A percentile compares a stretch with the other conserved stretches of the same genome.
These are phyloP conservation scores for Rallus crepitans DNA, from an alignment of 2,797 vertebrate species.

Conservation along the genomic window DNA sequence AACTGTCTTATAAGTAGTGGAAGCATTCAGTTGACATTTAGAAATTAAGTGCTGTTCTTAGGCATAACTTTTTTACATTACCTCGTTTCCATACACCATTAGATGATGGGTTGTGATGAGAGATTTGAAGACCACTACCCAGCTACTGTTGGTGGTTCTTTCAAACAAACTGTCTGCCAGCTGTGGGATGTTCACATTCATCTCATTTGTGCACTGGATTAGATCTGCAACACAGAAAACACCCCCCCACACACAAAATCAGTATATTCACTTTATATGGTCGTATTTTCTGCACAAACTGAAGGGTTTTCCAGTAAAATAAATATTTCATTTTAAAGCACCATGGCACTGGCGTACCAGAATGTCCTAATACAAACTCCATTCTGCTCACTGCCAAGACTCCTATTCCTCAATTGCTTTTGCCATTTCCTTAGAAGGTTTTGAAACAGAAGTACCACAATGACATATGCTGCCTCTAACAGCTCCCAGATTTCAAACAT, in stretches of 20 bases:
- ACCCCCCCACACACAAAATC: too few species aligned
- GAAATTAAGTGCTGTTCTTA: neutral
- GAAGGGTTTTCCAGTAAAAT: neutral
- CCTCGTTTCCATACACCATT: slow-evolving; percentile 88
- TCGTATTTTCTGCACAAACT: neutral
- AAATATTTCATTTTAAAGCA: neutral
- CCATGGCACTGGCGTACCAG: neutral
- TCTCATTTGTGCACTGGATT: slow-evolving; percentile 88
- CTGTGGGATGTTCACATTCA: slow-evolving; percentile 88
- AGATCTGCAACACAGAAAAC: slow-evolving; percentile 79
- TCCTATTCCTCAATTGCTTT: neutral
- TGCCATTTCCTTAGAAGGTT: neutral
- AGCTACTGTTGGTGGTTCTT: slow-evolving; percentile 87
- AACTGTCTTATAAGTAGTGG: neutral
- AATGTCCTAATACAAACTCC: neutral
- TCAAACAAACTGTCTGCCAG: slow-evolving; percentile 87
- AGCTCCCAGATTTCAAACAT: neutral
- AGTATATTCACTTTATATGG: neutral
- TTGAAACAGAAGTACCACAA: neutral
- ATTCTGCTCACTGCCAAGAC: neutral
- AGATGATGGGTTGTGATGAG: slow-evolving; percentile 87
- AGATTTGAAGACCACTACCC: slow-evolving; percentile 88
- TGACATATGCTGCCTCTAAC: neutral
- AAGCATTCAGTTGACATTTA: neutral
- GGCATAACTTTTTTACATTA: slow-evolving; percentile 30